Evolutionary conservation across 2,888 invertebrate genomes (phyloP).

Genomic region (Epicampocera succincta): DNA sequence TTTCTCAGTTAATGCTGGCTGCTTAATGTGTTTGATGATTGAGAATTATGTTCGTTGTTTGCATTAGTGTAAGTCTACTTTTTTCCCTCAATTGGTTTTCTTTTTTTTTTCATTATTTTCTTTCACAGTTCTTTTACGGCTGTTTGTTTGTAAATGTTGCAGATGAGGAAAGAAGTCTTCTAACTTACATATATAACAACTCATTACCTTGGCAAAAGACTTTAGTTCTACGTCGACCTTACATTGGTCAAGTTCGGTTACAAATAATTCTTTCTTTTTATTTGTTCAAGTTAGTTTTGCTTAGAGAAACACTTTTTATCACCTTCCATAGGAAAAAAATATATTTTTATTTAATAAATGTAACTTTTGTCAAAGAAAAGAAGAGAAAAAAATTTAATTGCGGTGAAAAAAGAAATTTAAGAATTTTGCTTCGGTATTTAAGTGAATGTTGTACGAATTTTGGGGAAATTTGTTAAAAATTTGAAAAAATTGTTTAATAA

Average conservation of each 20-base stretch:
- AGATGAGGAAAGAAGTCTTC: conserved; percentile 78
- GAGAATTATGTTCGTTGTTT: conserved; percentile 35
- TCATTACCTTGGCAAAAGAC: conserved; percentile 80
- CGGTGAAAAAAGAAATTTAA: conserved; percentile 28
- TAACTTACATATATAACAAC: conserved; percentile 82
- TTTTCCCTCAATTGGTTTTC: conserved; percentile 25
- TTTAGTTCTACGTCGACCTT: conserved; percentile 82
- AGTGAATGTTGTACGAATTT: conserved; percentile 14
- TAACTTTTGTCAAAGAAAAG: conserved; percentile 12
- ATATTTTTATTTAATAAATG: too few species aligned
- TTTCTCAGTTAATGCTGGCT: conserved; percentile 40
- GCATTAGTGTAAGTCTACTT: conserved; percentile 48
- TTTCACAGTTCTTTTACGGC: conserved; percentile 56
- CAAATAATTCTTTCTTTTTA: conserved; percentile 56
- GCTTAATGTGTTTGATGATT: conserved; percentile 41
- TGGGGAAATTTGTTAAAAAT: conserved; percentile 13
- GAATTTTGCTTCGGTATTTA: background rate
- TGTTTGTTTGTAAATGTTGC: conserved; percentile 64
- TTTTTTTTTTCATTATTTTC: conserved; percentile 47
- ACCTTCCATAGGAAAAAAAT: conserved; percentile 7
- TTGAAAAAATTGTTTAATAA: conserved; percentile 14
- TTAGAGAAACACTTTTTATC: conserved; percentile 1
- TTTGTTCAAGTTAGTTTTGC: conserved; percentile 27
- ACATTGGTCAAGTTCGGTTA: conserved; percentile 81
- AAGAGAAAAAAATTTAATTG: background rate